Percentiles rank a stretch among this genome's conserved stretches.
Evolutionary conservation across 1,140 invertebrate species (phyloP).

Genomic region (Teleogryllus occipitalis): DNA sequence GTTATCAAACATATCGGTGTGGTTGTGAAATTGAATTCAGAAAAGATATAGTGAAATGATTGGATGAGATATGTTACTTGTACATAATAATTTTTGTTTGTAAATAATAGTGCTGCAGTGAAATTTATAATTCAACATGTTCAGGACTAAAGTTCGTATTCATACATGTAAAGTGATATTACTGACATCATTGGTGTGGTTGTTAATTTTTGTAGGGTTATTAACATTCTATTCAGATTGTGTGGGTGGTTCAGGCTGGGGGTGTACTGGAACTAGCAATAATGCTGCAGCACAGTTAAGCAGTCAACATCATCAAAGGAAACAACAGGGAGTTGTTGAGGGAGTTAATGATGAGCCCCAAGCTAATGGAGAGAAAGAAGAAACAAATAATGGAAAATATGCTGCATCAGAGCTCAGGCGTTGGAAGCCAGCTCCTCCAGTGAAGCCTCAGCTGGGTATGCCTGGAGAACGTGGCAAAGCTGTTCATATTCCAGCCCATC

Average conservation of each 20-base stretch:
- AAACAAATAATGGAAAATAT: conserved; percentile 34
- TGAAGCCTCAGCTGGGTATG: conserved; percentile 54
- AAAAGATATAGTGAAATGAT: no score
- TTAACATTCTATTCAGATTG: conserved; percentile 92
- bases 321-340: not conserved
- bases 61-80: no score
- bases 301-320: not conserved
- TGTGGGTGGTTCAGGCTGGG: conserved; percentile 58
- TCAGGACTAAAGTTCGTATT: conserved; percentile 76
- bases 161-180: conserved; percentile 92
- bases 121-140: conserved; percentile 43
- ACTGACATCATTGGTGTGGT: conserved; percentile 90
- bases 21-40: no score
- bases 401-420: conserved; percentile 47
- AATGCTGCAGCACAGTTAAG: conserved; percentile 10
- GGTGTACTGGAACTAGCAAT: conserved; percentile 37
- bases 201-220: conserved; percentile 83
- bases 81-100: no score
- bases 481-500: conserved; percentile 74
- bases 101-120: no score
- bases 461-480: conserved; percentile 86
- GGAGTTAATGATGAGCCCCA: conserved; percentile 26
- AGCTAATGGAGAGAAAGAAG: conserved; percentile 23
- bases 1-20: no score
- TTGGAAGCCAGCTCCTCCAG: conserved; percentile 62